These are phyloP conservation scores for Aradophagus sp. DNA, from an alignment of 1,140 invertebrate species.

Conservation along the genomic window DNA sequence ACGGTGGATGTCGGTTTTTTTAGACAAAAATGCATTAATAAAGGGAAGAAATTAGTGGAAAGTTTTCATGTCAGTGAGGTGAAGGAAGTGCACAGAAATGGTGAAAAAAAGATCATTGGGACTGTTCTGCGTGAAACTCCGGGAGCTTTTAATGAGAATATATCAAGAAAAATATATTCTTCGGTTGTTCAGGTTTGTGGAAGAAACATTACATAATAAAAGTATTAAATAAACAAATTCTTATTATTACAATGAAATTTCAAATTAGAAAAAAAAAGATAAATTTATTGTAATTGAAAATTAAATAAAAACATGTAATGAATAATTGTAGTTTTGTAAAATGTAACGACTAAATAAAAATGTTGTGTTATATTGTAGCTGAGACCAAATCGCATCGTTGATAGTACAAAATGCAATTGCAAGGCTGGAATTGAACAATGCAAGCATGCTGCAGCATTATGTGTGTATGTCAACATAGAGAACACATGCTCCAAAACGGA, in stretches of 20 bases:
- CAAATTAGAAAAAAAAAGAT: neutral
- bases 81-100: neutral
- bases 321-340: no score
- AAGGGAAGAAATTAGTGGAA: slow-evolving; percentile 2
- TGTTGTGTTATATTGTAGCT: no score
- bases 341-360: no score
- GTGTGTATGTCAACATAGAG: neutral
- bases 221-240: no score
- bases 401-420: neutral
- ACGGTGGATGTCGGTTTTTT: neutral
- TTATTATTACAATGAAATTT: neutral
- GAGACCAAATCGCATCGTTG: no score
- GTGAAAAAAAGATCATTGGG: neutral
- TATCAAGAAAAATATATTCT: no score
- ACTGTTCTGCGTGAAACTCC: neutral
- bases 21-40: neutral
- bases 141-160: neutral
- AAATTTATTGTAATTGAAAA: neutral
- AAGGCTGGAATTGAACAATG: neutral
- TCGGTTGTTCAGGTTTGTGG: no score
- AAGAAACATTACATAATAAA: no score
- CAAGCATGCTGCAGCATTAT: neutral
- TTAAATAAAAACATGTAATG: no score
- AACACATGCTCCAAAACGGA: neutral
- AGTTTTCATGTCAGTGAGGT: slow-evolving; percentile 4